These are phyloP conservation scores for Amblyornis subalaris DNA, from an alignment of 2,113 vertebrate genomes.

Conservation along the genomic window DNA sequence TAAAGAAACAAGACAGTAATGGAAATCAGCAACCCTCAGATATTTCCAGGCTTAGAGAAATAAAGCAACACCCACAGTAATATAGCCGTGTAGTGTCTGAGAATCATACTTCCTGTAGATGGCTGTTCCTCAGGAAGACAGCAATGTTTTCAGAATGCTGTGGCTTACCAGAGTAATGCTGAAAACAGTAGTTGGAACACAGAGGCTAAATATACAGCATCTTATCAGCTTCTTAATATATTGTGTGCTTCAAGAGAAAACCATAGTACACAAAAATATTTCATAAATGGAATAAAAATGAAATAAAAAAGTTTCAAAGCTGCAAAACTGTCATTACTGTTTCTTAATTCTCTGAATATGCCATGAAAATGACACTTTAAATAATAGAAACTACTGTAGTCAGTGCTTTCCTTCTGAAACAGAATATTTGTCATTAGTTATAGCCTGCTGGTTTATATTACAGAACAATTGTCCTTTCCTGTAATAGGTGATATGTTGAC, in stretches of 20 bases:
- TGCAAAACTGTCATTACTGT: not conserved
- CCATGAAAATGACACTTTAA: not conserved
- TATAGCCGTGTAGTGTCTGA: not conserved
- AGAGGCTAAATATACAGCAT: not conserved
- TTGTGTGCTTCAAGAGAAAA: not conserved
- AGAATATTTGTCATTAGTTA: not conserved
- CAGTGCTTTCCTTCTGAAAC: not conserved
- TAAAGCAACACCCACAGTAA: not conserved
- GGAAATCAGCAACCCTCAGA: not conserved
- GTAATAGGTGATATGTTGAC: not conserved
- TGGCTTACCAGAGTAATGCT: not conserved
- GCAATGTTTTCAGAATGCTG: not conserved
- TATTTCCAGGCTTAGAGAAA: not conserved
- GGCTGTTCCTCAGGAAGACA: not conserved
- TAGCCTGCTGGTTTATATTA: not conserved
- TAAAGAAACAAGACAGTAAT: not conserved
- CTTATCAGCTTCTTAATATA: not conserved
- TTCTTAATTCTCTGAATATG: not conserved
- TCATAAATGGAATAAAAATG: not conserved
- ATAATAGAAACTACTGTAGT: not conserved
- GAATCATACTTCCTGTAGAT: not conserved
- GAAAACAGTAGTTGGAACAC: not conserved
- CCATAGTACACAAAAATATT: not conserved
- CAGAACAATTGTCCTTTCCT: not conserved
- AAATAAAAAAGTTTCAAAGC: not conserved